phyloP scores from a whole-genome alignment of 2,113 vertebrate species.

The Zonotrichia leucophrys region DNA sequence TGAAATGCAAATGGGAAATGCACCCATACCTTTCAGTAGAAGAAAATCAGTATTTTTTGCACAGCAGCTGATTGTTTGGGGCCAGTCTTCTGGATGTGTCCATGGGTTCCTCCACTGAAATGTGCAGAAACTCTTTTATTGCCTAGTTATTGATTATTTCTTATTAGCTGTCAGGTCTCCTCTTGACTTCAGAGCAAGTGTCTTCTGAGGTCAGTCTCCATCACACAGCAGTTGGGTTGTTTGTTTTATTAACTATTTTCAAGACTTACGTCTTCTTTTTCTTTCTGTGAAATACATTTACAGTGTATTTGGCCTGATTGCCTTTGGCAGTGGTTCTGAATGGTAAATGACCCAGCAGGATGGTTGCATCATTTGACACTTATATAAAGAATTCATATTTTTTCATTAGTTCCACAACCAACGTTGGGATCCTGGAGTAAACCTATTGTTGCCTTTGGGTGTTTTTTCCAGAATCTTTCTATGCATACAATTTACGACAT shows the following conservation, averaged over 20 bases:
- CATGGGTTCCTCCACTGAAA: neutral
- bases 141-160: neutral
- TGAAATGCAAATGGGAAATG: neutral
- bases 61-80: neutral
- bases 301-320: neutral
- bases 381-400: neutral
- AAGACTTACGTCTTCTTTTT: neutral
- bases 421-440: neutral
- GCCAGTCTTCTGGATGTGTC: neutral
- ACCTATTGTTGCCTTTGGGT: neutral
- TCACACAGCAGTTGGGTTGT: neutral
- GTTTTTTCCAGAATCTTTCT: neutral
- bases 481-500: neutral
- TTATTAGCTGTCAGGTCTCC: neutral
- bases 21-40: neutral
- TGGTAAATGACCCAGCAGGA: neutral
- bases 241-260: neutral
- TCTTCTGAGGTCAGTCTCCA: neutral
- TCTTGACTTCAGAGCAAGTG: neutral
- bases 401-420: neutral
- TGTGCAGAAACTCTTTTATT: neutral
- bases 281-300: neutral
- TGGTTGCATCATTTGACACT: neutral
- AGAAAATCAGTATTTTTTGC: neutral
- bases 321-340: conserved; percentile 9